phyloP scores from a whole-genome alignment of 2,888 invertebrate species.

The Silvanus unidentatus region DNA sequence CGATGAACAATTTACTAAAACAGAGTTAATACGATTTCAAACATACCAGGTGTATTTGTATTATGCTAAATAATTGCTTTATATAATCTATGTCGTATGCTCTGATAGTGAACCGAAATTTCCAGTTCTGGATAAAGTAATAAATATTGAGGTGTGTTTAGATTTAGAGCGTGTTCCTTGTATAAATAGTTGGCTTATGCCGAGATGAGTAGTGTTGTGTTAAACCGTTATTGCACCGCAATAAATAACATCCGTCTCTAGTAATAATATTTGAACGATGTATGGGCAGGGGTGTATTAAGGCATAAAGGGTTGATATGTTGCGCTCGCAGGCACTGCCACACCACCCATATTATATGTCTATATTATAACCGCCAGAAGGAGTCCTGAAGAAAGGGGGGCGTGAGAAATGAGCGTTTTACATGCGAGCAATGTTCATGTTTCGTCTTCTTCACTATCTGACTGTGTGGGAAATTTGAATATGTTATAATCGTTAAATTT shows the following conservation, averaged over 20 bases:
- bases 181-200: constrained; percentile 39
- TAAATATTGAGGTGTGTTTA: constrained; percentile 31
- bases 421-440: constrained; percentile 32
- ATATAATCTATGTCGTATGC: too few relatives aligned
- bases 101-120: too few relatives aligned
- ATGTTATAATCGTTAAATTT: too few relatives aligned
- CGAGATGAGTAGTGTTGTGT: constrained; percentile 36
- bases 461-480: constrained; percentile 12
- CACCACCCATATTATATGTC: neutral
- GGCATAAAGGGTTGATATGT: constrained; percentile 9
- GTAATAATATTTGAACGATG: constrained; percentile 14
- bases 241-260: constrained; percentile 29
- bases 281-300: neutral
- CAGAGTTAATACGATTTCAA: too few relatives aligned
- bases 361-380: constrained; percentile 16
- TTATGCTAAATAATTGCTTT: too few relatives aligned
- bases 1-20: too few relatives aligned
- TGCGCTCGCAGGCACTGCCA: constrained; percentile 7
- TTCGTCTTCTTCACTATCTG: constrained; percentile 22
- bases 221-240: constrained; percentile 38
- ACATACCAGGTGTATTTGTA: too few relatives aligned
- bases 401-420: constrained; percentile 36
- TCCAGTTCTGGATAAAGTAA: constrained; percentile 7
- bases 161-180: constrained; percentile 35
- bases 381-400: constrained; percentile 32